These are phyloP conservation scores for Lysiphlebus fabarum DNA, from an alignment of 1,140 invertebrate genomes.

Conservation along the genomic window DNA sequence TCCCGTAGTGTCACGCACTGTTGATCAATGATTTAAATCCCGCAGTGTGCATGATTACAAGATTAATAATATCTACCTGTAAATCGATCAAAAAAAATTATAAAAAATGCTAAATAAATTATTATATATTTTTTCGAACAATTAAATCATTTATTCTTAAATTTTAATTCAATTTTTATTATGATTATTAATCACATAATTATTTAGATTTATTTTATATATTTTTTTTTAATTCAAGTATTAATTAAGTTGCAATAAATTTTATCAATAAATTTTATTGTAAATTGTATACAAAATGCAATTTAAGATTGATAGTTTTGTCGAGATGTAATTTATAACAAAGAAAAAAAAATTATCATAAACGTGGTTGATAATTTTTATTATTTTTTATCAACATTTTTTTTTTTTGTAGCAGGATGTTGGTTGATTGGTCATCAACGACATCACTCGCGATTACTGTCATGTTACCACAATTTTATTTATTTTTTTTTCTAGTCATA, in stretches of 20 bases:
- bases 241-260: too few species aligned
- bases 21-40: conserved; percentile 29
- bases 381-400: too few species aligned
- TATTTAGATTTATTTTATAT: neutral
- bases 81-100: conserved; percentile 4
- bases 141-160: neutral
- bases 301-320: too few species aligned
- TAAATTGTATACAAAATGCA: too few species aligned
- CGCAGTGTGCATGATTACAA: neutral
- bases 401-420: conserved; percentile 27
- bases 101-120: too few species aligned
- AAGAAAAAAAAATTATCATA: too few species aligned
- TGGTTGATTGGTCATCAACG: conserved; percentile 36
- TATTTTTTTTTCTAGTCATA: conserved; percentile 27
- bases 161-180: too few species aligned
- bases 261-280: too few species aligned
- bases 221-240: too few species aligned
- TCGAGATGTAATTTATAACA: too few species aligned
- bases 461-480: conserved; percentile 34
- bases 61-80: conserved; percentile 6
- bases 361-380: too few species aligned
- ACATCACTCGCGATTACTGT: conserved; percentile 34
- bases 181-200: too few species aligned
- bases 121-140: neutral
- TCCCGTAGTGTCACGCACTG: conserved; percentile 43